These are phyloP conservation scores for Hecatera dysodea DNA, from an alignment of 2,888 invertebrate genomes.

Conservation along the genomic window DNA sequence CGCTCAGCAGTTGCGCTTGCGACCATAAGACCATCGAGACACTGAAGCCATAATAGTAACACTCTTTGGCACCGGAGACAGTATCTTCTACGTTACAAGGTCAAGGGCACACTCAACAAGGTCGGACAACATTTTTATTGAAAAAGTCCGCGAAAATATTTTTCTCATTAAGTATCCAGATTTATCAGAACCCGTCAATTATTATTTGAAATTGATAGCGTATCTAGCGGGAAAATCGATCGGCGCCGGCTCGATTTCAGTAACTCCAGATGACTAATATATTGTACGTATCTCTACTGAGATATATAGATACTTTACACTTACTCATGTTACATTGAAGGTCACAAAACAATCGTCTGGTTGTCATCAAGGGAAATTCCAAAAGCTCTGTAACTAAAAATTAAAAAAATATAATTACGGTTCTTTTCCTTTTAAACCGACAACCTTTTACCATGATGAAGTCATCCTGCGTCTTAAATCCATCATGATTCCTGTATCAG, in stretches of 20 bases:
- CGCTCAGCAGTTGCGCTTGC: not conserved
- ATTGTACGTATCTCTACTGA: not conserved
- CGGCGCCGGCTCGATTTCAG: not conserved
- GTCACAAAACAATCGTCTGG: too few species aligned
- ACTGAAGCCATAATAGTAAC: not conserved
- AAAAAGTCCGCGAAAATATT: constrained; percentile 1
- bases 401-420: too few species aligned
- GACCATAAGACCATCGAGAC: not conserved
- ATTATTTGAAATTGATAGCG: constrained; percentile 43
- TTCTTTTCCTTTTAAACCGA: too few species aligned
- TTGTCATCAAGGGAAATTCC: too few species aligned
- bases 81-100: not conserved
- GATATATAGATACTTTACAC: not conserved
- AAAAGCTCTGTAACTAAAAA: too few species aligned
- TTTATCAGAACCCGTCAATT: constrained; percentile 34
- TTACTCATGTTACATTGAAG: not conserved
- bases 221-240: constrained; percentile 40
- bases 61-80: not conserved
- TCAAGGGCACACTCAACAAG: constrained; percentile 6
- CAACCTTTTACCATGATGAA: too few species aligned
- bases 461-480: too few species aligned
- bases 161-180: constrained; percentile 14
- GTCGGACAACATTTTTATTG: constrained; percentile 1
- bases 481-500: too few species aligned
- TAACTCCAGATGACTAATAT: not conserved